Evolutionary conservation across 2,888 invertebrate genomes (phyloP), one percentile per base, ranked within the genome.

Genomic region (Hoplodrina blanda): DNA sequence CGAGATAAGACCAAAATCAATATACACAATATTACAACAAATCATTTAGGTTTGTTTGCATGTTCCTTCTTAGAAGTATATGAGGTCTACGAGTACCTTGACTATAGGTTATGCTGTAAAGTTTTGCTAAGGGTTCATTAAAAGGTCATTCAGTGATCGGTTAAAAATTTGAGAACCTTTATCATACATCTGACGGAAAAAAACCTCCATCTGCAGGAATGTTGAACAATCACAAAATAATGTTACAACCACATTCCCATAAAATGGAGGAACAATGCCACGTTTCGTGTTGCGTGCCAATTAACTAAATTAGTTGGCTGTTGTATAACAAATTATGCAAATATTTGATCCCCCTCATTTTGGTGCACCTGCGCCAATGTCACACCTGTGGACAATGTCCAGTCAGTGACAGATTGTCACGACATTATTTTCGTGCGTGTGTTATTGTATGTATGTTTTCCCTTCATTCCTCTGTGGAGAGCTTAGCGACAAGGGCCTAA

Each of bases 271-370:
- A 50, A 63, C 53, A 62, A 63, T 73, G 46, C 33, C 57, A 64
- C 41, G 69, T 65, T 63, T 70, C 69, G 72, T 78, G 80, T 70
- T 70, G 69, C 67, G 57, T 62, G 59, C 33, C 59, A 72, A 74
- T 78, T 76, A 75, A 66, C 74, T 53, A 79, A 85, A 84, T 80
- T 76, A 81, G 73, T 78, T 77, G 56, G 71, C 62, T 62, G 69
- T 73, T 85, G 77, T 78, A 67, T 66, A 62, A 64, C 73, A 63
- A 78, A 78, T 84, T 82, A 84, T 85, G 84, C 75, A 78, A 85
- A 84, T 85, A 69, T 61, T 50, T n/a, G 55, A 62, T 53, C 70
- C 67, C 79, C 81, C 53, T 54, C 53, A 41, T 60, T 53, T 37
- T 11, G 49, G 44, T 65, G 81, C 85, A 85, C 84, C 84, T 83